These are phyloP conservation scores for Falco naumanni DNA, from an alignment of 2,797 vertebrate species.

Conservation along the genomic window DNA sequence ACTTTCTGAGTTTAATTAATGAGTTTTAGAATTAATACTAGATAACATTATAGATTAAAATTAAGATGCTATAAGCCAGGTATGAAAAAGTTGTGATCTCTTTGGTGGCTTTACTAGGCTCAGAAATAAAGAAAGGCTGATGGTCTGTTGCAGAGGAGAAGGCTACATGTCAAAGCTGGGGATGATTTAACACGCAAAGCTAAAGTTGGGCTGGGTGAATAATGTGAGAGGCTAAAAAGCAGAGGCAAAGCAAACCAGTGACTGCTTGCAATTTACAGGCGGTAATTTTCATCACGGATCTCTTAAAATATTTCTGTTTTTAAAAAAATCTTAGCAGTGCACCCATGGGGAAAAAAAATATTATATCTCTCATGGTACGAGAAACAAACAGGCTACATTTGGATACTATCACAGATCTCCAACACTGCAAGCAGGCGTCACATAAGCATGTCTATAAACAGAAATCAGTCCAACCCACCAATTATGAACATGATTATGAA, in stretches of 20 bases:
- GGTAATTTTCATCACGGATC: not conserved
- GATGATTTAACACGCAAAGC: not conserved
- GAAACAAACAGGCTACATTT: not conserved
- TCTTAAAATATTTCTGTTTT: not conserved
- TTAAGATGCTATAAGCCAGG: not conserved
- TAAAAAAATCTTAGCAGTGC: not conserved
- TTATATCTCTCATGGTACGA: not conserved
- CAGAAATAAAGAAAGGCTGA: not conserved
- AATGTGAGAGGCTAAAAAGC: not conserved
- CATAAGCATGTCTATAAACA: not conserved
- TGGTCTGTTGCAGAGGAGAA: not conserved
- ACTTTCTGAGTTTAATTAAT: not conserved
- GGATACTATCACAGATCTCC: not conserved
- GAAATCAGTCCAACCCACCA: rapidly evolving
- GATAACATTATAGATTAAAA: not conserved
- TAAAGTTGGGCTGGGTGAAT: not conserved
- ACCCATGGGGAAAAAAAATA: not conserved
- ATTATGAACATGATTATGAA: not conserved
- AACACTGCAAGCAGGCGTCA: not conserved
- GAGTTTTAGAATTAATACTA: not conserved
- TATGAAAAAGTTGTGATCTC: not conserved
- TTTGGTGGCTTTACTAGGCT: not conserved
- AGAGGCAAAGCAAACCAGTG: not conserved
- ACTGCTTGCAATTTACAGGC: not conserved
- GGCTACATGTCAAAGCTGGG: not conserved